Evolutionary conservation across 2,797 vertebrate genomes (phyloP).

Genomic region (Pantherophis vulpinus): DNA sequence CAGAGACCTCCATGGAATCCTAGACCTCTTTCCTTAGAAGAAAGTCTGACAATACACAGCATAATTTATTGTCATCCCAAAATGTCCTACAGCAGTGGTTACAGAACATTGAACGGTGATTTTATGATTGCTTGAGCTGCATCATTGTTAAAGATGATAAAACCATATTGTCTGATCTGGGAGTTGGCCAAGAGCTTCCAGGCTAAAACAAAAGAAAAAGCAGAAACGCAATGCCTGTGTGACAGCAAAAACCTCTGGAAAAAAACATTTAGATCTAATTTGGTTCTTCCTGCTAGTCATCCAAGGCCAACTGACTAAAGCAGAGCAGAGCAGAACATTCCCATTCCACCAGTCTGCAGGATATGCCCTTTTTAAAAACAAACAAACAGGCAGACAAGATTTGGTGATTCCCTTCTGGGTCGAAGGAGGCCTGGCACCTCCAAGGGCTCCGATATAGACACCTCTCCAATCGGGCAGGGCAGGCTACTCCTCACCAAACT

Average conservation of each 20-base stretch:
- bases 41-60: background rate
- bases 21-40: background rate
- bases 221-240: background rate
- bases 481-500: slow-evolving; percentile 73
- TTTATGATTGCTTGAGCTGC: background rate
- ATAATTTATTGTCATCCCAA: background rate
- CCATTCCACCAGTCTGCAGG: background rate
- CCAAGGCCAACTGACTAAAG: background rate
- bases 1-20: background rate
- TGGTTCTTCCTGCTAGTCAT: background rate
- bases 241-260: background rate
- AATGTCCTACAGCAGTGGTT: background rate
- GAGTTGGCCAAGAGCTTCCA: background rate
- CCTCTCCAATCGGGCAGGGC: slow-evolving; percentile 66
- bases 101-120: background rate
- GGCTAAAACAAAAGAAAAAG: background rate
- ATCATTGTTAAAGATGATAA: background rate
- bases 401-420: background rate
- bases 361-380: background rate
- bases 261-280: background rate
- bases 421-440: slow-evolving; percentile 41
- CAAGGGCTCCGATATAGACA: slow-evolving; percentile 67
- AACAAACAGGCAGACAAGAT: background rate
- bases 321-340: background rate
- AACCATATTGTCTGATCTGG: background rate